A percentile compares a stretch with the other conserved stretches of the same genome.
Evolutionary conservation across 2,797 vertebrate genomes (phyloP).

Genomic region (Lutjanus campechanus): DNA sequence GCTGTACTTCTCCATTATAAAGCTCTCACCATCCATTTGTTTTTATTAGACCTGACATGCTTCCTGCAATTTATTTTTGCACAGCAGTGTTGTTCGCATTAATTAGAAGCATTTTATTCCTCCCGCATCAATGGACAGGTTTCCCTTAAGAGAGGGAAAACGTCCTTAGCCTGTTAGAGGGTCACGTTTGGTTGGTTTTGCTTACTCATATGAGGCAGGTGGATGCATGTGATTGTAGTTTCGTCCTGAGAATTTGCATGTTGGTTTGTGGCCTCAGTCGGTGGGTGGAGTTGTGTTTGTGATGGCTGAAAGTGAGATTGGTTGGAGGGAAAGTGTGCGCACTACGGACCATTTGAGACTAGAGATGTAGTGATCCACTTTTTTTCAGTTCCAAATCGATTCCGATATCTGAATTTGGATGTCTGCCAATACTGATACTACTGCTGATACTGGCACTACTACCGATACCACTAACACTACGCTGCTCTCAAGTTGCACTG

Average conservation of each 20-base stretch:
- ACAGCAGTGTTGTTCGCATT: conserved; percentile 42
- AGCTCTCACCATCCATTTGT: conserved; percentile 35
- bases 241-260: conserved; percentile 45
- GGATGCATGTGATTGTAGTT: conserved; percentile 13
- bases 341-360: conserved; percentile 30
- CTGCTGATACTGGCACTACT: too few species aligned
- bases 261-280: conserved; percentile 52
- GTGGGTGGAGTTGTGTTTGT: conserved; percentile 52
- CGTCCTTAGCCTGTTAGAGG: conserved; percentile 34
- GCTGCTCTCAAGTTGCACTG: too few species aligned
- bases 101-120: conserved; percentile 46
- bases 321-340: conserved; percentile 39
- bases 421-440: too few species aligned
- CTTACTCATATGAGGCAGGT: conserved; percentile 32
- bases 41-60: conserved; percentile 43
- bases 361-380: not conserved
- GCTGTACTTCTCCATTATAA: conserved; percentile 10
- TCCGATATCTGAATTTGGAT: too few species aligned
- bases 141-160: conserved; percentile 24
- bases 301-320: conserved; percentile 51
- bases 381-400: too few species aligned
- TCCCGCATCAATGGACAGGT: conserved; percentile 37
- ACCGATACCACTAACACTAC: too few species aligned
- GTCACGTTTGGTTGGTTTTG: conserved; percentile 24
- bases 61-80: conserved; percentile 41